Evolutionary conservation across 1,140 invertebrate species (phyloP).

Genomic region (Scaptomyza pallida): DNA sequence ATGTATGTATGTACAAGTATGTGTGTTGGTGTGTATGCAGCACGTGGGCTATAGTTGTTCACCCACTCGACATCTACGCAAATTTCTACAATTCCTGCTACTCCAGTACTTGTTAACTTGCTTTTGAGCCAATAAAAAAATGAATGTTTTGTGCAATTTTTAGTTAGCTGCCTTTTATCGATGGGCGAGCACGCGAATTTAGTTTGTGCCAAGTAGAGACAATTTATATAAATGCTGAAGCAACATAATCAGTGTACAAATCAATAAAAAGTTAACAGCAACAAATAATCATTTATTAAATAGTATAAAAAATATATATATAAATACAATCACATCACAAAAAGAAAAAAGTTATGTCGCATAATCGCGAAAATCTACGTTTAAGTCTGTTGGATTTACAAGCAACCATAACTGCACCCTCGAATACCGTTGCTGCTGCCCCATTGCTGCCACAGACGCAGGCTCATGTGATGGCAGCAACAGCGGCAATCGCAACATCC

Average conservation of each 20-base stretch:
- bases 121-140: not conserved
- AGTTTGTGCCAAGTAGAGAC: not conserved
- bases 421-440: constrained; percentile 60
- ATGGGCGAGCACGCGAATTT: constrained; percentile 19
- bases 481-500: constrained; percentile 12
- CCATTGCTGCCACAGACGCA: constrained; percentile 55
- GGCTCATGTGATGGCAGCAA: constrained; percentile 11
- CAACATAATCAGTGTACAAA: constrained; percentile 32
- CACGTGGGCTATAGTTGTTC: constrained; percentile 67
- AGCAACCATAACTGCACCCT: constrained; percentile 71
- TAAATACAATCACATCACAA: constrained; percentile 18
- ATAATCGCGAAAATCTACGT: constrained; percentile 82
- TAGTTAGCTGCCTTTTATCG: constrained; percentile 39
- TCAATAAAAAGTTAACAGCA: constrained; percentile 17
- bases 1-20: not conserved
- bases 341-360: constrained; percentile 64
- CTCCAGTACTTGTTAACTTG: constrained; percentile 17
- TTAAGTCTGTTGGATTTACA: constrained; percentile 80
- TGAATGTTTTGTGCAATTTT: constrained; percentile 18
- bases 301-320: too few relatives aligned
- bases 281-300: constrained; percentile 7
- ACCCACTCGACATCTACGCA: constrained; percentile 74
- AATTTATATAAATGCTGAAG: constrained; percentile 5
- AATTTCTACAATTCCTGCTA: constrained; percentile 23
- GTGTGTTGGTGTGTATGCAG: constrained; percentile 20